Conservation (phyloP, 2,797 vertebrate genomes). For the Aselliscus stoliczkanus region DNA sequence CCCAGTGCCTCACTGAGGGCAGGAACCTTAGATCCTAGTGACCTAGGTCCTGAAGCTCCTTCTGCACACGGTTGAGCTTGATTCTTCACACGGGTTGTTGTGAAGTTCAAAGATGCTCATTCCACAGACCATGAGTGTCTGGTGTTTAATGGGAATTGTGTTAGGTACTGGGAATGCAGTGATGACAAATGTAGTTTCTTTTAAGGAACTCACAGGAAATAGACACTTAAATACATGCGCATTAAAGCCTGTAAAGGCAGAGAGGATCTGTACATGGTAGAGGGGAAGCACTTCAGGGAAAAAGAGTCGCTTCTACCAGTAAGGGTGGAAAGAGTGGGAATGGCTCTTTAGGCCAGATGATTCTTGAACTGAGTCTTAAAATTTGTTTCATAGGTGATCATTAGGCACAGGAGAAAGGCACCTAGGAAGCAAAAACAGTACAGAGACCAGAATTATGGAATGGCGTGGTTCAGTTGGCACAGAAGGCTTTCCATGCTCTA, state of each 20-base stretch:
- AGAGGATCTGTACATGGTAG: background rate
- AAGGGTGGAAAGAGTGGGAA: background rate
- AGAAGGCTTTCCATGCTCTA: background rate
- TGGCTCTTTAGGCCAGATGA: background rate
- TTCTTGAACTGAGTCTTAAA: background rate
- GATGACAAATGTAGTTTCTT: background rate
- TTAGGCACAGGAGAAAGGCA: background rate
- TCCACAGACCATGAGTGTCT: background rate
- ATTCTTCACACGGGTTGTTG: background rate
- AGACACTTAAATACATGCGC: background rate
- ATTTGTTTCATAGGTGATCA: background rate
- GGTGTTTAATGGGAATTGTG: background rate
- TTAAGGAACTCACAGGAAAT: background rate
- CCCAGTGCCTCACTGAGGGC: background rate
- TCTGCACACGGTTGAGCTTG: background rate
- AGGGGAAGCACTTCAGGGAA: background rate
- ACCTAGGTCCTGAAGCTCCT: background rate
- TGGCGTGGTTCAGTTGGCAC: background rate
- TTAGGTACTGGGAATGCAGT: background rate
- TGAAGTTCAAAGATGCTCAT: background rate
- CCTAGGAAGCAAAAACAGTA: background rate
- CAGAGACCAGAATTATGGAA: slow-evolving; percentile 23
- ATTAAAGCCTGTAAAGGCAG: background rate
- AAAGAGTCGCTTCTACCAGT: background rate
- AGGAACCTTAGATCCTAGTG: background rate